These are phyloP conservation scores for Lepus timidus DNA, from an alignment of 2,113 vertebrate species.

Conservation along the genomic window DNA sequence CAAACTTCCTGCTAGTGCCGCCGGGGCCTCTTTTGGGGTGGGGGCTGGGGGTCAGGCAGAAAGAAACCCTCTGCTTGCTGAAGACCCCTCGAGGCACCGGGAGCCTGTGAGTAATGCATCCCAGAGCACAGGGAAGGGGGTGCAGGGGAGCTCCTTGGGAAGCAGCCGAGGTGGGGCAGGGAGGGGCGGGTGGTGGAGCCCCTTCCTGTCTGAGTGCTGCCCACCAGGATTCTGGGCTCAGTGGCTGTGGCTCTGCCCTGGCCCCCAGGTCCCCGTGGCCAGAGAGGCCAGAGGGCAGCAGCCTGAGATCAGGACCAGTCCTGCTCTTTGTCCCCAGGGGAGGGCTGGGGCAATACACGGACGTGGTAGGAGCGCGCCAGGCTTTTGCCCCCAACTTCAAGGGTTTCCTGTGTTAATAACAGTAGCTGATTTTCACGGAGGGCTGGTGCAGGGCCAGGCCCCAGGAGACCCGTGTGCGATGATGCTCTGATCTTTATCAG, in stretches of 20 bases:
- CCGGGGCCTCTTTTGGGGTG: constrained; percentile 27
- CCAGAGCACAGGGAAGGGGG: not conserved
- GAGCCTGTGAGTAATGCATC: constrained; percentile 65
- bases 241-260: not conserved
- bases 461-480: not conserved
- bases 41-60: constrained; percentile 54
- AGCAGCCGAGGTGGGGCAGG: not conserved
- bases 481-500: not conserved
- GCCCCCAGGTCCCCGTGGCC: not conserved
- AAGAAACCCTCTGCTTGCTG: constrained; percentile 9
- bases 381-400: not conserved
- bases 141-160: not conserved
- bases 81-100: not conserved
- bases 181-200: not conserved
- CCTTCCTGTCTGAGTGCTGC: not conserved
- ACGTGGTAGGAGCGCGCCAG: not conserved
- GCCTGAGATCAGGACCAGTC: not conserved
- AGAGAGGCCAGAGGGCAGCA: too few relatives aligned
- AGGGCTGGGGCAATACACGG: not conserved
- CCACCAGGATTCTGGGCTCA: not conserved
- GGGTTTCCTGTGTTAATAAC: not conserved
- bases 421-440: not conserved
- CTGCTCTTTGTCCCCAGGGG: not conserved
- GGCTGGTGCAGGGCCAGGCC: not conserved
- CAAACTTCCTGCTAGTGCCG: constrained; percentile 60